These are phyloP conservation scores for Burhinus oedicnemus DNA, from an alignment of 2,113 vertebrate species.

Conservation along the genomic window DNA sequence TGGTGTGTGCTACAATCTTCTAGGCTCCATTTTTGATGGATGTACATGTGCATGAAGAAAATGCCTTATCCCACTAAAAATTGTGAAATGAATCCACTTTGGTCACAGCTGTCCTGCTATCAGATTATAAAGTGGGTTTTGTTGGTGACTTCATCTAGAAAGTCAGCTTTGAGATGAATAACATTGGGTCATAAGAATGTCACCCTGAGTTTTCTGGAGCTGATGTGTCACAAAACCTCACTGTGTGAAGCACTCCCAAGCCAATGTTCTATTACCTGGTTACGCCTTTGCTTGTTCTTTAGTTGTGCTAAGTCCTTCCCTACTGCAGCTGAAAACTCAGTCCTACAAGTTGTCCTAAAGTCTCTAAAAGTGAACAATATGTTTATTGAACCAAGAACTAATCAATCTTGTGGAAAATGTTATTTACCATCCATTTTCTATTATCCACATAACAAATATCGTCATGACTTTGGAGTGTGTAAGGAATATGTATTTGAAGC, in stretches of 20 bases:
- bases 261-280: background rate
- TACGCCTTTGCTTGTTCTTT: background rate
- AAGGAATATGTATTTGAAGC: background rate
- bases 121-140: background rate
- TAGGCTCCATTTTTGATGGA: background rate
- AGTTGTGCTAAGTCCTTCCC: rapidly evolving
- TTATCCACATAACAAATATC: background rate
- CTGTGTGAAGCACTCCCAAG: rapidly evolving
- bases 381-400: background rate
- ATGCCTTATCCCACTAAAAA: background rate
- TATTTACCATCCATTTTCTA: background rate
- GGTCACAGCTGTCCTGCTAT: background rate
- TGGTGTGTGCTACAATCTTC: background rate
- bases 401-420: background rate
- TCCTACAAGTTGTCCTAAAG: background rate
- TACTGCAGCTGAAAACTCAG: background rate
- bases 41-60: background rate
- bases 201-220: background rate
- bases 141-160: background rate
- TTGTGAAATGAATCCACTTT: background rate
- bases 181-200: background rate
- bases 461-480: background rate
- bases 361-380: background rate
- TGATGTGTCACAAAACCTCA: background rate
- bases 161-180: background rate